Evolutionary conservation across 2,888 invertebrate species (phyloP).

Genomic region (Colostygia pectinataria): DNA sequence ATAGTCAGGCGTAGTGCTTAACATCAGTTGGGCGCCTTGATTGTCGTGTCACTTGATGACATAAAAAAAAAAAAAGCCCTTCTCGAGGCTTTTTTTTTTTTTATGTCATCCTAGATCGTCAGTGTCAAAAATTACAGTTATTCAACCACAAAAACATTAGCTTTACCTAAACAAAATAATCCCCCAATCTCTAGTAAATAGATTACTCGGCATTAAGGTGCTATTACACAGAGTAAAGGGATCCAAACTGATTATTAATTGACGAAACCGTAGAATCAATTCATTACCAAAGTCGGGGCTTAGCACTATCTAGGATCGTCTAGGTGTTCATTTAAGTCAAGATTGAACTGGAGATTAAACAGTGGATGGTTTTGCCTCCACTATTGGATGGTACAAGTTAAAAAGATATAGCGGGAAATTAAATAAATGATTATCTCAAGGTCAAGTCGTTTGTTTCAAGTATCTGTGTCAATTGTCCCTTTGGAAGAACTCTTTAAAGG

Average conservation of each 20-base stretch:
- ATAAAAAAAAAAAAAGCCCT: too few relatives aligned
- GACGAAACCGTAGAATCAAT: slow-evolving; percentile 68
- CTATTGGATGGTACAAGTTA: slow-evolving; percentile 37
- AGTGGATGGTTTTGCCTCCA: slow-evolving; percentile 61
- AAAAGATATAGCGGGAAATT: slow-evolving; percentile 23
- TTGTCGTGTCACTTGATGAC: too few relatives aligned
- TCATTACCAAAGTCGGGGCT: slow-evolving; percentile 72
- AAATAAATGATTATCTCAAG: not conserved
- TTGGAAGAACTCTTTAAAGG: too few relatives aligned
- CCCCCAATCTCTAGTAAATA: slow-evolving; percentile 12
- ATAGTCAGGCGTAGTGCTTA: too few relatives aligned
- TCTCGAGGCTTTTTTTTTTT: too few relatives aligned
- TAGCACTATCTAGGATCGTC: slow-evolving; percentile 67
- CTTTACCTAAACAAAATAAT: slow-evolving; percentile 7
- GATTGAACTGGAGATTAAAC: slow-evolving; percentile 76
- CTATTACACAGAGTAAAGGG: slow-evolving; percentile 30
- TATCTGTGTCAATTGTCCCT: too few relatives aligned
- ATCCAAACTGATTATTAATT: slow-evolving; percentile 53
- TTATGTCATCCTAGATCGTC: too few relatives aligned
- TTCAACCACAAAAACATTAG: not conserved
- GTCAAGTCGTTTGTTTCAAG: too few relatives aligned
- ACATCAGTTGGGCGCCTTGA: too few relatives aligned
- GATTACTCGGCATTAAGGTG: slow-evolving; percentile 21
- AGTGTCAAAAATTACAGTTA: too few relatives aligned
- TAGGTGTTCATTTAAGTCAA: slow-evolving; percentile 79